These are phyloP conservation scores for Ditula angustiorana DNA, from an alignment of 2,888 invertebrate genomes.

Conservation along the genomic window DNA sequence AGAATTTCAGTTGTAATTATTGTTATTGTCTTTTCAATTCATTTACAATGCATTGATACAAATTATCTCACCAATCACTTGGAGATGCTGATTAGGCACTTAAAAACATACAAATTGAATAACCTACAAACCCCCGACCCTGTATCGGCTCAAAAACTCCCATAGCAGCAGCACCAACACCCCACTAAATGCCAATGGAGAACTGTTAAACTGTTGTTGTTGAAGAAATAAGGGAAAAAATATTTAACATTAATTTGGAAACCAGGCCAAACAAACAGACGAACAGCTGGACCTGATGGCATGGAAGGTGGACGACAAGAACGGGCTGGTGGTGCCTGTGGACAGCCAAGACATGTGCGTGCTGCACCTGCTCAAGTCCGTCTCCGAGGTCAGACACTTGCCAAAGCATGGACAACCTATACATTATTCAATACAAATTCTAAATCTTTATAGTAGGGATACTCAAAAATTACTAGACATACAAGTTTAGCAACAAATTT, in stretches of 20 bases:
- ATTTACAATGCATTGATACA: no score
- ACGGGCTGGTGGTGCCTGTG: slow-evolving; percentile 85
- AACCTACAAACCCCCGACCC: no score
- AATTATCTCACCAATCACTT: no score
- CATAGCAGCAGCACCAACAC: no score
- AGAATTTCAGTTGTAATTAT: no score
- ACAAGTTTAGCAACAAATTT: not conserved
- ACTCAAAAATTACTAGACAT: not conserved
- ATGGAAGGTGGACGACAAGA: slow-evolving; percentile 90
- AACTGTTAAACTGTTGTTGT: no score
- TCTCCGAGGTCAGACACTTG: slow-evolving; percentile 86
- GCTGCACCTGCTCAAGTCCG: slow-evolving; percentile 90
- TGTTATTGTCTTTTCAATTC: no score
- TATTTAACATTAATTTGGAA: not conserved
- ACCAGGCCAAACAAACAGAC: slow-evolving; percentile 90
- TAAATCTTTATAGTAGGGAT: not conserved
- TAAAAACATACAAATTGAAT: no score
- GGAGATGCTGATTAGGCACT: no score
- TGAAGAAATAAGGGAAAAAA: no score
- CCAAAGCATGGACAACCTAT: not conserved
- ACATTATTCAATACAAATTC: not conserved
- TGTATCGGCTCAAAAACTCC: no score
- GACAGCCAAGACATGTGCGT: slow-evolving; percentile 88
- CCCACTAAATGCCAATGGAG: no score
- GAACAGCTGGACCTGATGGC: slow-evolving; percentile 90